Base-by-base conservation (phyloP, 2,888 invertebrate genomes). In the Drosophila meridionalis region DNA sequence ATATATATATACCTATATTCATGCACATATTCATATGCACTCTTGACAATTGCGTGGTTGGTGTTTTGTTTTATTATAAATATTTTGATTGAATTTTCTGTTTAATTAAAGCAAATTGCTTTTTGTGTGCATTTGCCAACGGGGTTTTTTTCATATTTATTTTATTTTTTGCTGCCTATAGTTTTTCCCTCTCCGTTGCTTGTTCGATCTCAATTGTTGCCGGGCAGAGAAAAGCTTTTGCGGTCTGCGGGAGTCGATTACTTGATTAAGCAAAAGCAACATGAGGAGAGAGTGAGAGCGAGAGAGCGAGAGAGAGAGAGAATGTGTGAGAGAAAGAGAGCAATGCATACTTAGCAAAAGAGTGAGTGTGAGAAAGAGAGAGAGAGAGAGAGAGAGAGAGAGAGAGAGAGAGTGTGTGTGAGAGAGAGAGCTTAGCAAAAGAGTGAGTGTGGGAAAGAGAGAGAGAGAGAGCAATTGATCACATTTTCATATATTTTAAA, bases 31-130 rank as follows among this genome's bases (percentile, higher is more conserved):
- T 47, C 11, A 14, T 59, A 69, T 65, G 48, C 62, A 64, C 65
- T 70, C 70, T 60, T 70, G 75, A 76, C 80, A 78, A 76, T 76
- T 72, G 80, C 76, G 76, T 71, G 64, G 53, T 61, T 69, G 62
- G 65, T 62, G 71, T 69, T 77, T 73, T 78, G 74, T 73, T 83
- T 83, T 83, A 88, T 85, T 69, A 81, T 79, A 87, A 90, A 87
- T 87, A 87, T 87, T 87, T 90, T 87, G 90, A 87, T 87, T 87
- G 90, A 87, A 87, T 87, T 87, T 87, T 79, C 88, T 88, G 89
- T 83, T 87, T 87, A 87, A 87, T 87, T 87, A 90, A 87, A 87
- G 76, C 88, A 86, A 86, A 89, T 89, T 79, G 82, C 73, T 76
- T 81, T 71, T 61, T 71, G 32, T 80, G 36, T 80, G 69, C 67